phyloP scores from a whole-genome alignment of 2,113 vertebrate genomes.

The Excalfactoria chinensis region DNA sequence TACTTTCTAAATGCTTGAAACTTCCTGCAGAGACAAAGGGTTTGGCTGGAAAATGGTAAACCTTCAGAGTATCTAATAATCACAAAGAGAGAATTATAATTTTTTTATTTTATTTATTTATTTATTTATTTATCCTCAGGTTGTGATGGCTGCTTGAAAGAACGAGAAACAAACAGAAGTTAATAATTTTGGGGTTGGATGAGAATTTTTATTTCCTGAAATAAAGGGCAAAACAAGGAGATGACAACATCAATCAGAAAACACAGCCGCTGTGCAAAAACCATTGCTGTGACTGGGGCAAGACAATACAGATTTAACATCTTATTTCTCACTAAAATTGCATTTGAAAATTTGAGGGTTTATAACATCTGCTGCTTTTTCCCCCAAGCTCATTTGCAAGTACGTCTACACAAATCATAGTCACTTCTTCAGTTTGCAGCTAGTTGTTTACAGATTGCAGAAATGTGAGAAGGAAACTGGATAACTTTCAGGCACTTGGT shows the following conservation, averaged over 20 bases:
- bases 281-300: not conserved
- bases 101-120: not conserved
- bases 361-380: not conserved
- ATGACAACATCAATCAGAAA: not conserved
- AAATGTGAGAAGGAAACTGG: not conserved
- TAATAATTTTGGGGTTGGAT: not conserved
- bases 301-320: not conserved
- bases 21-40: not conserved
- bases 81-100: not conserved
- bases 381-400: not conserved
- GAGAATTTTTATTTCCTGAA: not conserved
- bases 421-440: not conserved
- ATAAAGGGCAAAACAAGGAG: not conserved
- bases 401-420: not conserved
- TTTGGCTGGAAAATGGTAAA: constrained; percentile 25
- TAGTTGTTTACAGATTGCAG: not conserved
- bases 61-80: constrained; percentile 1
- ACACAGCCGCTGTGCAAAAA: not conserved
- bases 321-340: not conserved
- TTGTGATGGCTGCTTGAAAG: not conserved
- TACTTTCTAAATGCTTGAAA: not conserved
- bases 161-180: not conserved
- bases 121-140: too few relatives aligned
- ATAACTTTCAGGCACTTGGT: not conserved
- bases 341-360: not conserved